Conservation (phyloP, 1,140 invertebrate genomes). For the Helicorthomorpha holstii region DNA sequence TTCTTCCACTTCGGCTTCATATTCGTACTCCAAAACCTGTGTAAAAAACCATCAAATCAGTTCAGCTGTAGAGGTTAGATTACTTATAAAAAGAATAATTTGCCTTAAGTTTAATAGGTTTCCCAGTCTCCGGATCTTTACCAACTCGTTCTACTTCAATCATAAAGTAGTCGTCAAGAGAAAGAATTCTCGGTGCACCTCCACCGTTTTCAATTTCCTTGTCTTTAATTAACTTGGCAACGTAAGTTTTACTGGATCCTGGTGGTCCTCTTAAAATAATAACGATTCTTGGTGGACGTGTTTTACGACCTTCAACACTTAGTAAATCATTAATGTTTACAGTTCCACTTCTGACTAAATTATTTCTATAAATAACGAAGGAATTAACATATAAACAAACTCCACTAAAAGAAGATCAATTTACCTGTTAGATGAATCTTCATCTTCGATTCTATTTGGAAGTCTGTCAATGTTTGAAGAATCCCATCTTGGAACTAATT, state of each 20-base stretch:
- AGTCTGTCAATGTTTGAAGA: no score
- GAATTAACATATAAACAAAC: no score
- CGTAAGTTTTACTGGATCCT: conserved; percentile 73
- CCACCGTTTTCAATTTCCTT: conserved; percentile 56
- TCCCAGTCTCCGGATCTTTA: conserved; percentile 57
- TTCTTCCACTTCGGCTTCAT: conserved; percentile 65
- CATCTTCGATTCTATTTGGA: neutral
- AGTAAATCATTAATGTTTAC: conserved; percentile 66
- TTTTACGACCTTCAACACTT: conserved; percentile 47
- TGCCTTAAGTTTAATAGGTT: conserved; percentile 45
- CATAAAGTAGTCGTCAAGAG: conserved; percentile 91
- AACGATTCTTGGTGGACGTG: conserved; percentile 61
- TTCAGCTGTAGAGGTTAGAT: conserved; percentile 1
- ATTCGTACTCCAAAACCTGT: conserved; percentile 78
- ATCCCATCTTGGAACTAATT: no score
- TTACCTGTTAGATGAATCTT: neutral
- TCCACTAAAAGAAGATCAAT: no score
- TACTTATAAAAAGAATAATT: conserved; percentile 2
- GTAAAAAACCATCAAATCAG: conserved; percentile 9
- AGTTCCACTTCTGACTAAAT: conserved; percentile 15
- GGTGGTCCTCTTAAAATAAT: conserved; percentile 78
- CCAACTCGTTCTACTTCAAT: conserved; percentile 68
- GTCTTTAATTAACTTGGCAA: conserved; percentile 73
- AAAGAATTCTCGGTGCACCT: conserved; percentile 68
- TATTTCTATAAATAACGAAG: no score